phyloP scores from a whole-genome alignment of 2,113 vertebrate genomes.

The Xerus inauris region DNA sequence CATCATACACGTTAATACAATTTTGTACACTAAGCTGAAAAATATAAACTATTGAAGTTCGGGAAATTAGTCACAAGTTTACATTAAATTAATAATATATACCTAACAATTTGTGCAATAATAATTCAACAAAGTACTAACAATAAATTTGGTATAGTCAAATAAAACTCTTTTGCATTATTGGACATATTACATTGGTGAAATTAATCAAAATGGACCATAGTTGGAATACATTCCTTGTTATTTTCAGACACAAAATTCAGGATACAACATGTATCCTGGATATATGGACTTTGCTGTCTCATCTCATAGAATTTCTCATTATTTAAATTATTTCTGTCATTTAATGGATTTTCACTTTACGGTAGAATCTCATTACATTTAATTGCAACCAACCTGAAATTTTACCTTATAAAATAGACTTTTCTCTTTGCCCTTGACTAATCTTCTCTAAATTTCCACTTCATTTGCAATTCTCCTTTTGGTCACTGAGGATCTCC shows the following conservation, averaged over 20 bases:
- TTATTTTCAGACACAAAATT: constrained; percentile 12
- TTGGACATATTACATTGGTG: background rate
- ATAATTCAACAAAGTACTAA: background rate
- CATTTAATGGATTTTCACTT: constrained; percentile 71
- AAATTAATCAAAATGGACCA: background rate
- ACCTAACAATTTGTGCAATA: background rate
- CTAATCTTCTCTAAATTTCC: constrained; percentile 67
- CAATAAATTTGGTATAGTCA: background rate
- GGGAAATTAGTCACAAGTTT: background rate
- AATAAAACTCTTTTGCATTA: background rate
- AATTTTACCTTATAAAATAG: constrained; percentile 69
- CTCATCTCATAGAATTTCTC: constrained; percentile 66
- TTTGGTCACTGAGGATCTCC: constrained; percentile 57
- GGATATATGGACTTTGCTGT: constrained; percentile 7
- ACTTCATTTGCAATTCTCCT: constrained; percentile 63
- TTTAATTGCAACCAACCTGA: constrained; percentile 68
- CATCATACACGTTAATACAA: background rate
- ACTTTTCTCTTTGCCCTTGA: constrained; percentile 60
- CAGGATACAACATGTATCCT: background rate
- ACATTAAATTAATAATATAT: background rate
- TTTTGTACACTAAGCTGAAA: background rate
- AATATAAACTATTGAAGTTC: background rate
- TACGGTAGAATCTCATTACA: constrained; percentile 72
- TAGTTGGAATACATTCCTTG: background rate
- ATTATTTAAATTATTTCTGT: constrained; percentile 76